Evolutionary conservation across 2,888 invertebrate genomes (phyloP).

Genomic region (Mechanitis mazaeus): DNA sequence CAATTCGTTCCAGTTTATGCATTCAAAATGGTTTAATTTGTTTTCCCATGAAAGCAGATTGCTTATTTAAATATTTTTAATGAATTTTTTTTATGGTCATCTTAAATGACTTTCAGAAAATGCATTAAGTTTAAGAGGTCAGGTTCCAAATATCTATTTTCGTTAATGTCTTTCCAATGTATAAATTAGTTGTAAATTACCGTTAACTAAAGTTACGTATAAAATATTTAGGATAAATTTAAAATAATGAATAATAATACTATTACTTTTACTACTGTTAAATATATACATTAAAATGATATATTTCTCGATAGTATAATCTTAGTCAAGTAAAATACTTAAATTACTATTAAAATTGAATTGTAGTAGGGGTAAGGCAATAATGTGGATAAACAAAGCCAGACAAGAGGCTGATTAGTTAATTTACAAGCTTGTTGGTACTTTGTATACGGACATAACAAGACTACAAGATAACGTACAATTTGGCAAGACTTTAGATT

Average conservation of each 20-base stretch:
- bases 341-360: too few relatives aligned
- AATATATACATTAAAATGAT: too few relatives aligned
- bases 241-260: too few relatives aligned
- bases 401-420: slow-evolving; percentile 1
- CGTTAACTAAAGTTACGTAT: background rate
- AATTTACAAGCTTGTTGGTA: slow-evolving; percentile 1
- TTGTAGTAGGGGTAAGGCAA: background rate
- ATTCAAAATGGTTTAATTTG: too few relatives aligned
- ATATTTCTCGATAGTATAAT: too few relatives aligned
- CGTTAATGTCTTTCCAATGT: background rate
- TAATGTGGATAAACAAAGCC: background rate
- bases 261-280: too few relatives aligned
- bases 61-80: background rate
- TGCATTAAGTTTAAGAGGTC: background rate
- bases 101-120: background rate
- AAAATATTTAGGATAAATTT: too few relatives aligned
- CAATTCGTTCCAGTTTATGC: slow-evolving; percentile 2
- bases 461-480: slow-evolving; percentile 1
- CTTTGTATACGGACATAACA: background rate
- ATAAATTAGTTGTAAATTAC: background rate
- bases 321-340: too few relatives aligned
- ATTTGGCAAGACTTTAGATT: background rate
- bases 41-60: too few relatives aligned
- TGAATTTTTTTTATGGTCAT: background rate
- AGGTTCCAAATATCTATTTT: background rate